phyloP scores from a whole-genome alignment of 2,797 vertebrate species.

The Phataginus tricuspis region DNA sequence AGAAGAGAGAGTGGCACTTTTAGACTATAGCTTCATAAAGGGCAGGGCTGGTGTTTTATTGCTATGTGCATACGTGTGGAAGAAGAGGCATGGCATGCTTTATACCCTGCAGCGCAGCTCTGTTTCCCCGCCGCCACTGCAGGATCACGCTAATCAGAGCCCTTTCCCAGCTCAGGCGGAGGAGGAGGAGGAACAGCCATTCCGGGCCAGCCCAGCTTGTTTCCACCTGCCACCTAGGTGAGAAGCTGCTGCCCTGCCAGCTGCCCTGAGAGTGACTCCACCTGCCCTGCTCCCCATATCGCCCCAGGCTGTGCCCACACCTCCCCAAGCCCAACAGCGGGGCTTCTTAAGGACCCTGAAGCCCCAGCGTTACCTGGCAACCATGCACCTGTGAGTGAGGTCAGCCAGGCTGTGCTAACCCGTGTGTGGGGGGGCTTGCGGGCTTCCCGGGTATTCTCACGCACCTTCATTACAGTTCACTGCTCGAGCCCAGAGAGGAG shows the following conservation, averaged over 20 bases:
- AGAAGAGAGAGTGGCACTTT: neutral
- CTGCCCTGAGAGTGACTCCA: constrained; percentile 62
- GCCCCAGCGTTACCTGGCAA: constrained; percentile 66
- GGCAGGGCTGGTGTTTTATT: neutral
- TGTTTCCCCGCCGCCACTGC: neutral
- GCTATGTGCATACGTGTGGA: neutral
- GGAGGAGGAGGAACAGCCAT: neutral
- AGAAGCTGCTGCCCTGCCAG: neutral
- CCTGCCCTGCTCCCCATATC: neutral
- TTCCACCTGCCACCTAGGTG: constrained; percentile 45
- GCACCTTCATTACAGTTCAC: constrained; percentile 25
- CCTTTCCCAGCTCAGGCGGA: neutral
- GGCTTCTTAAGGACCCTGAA: constrained; percentile 42
- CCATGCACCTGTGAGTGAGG: constrained; percentile 67
- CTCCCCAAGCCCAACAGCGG: constrained; percentile 46
- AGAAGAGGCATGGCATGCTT: neutral
- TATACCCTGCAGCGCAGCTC: neutral
- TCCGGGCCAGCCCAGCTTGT: constrained; percentile 33
- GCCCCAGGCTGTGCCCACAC: constrained; percentile 17
- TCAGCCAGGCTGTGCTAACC: constrained; percentile 58
- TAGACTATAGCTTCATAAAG: neutral
- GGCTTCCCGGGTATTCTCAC: neutral
- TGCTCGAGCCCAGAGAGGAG: constrained; percentile 18
- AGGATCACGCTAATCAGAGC: neutral
- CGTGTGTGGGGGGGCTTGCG: constrained; percentile 28